These are phyloP conservation scores for Montipora capitata DNA, from an alignment of 92 coral and sea anemone species.

Conservation along the genomic window DNA sequence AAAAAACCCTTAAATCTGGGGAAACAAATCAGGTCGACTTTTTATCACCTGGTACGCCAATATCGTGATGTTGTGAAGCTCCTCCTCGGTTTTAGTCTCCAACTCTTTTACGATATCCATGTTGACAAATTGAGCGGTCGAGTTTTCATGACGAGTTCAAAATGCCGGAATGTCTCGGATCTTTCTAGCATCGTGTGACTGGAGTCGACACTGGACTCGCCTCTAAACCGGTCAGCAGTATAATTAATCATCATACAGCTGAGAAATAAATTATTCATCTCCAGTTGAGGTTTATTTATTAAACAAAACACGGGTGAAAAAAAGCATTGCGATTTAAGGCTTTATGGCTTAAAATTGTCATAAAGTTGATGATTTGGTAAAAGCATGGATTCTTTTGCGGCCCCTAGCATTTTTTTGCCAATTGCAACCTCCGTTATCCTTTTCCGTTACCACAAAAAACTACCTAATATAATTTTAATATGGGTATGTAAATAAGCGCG, in stretches of 20 bases:
- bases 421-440: too few relatives aligned
- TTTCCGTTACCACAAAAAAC: too few relatives aligned
- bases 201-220: constrained; percentile 18
- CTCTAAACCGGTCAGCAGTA: constrained; percentile 41
- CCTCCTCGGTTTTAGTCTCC: constrained; percentile 74
- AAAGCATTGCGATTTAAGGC: not conserved
- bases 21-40: too few relatives aligned
- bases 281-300: constrained; percentile 24
- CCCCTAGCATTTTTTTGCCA: too few relatives aligned
- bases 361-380: not conserved
- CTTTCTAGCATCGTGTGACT: too few relatives aligned
- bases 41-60: constrained; percentile 82
- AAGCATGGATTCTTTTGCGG: too few relatives aligned
- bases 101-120: constrained; percentile 54
- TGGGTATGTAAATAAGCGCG: too few relatives aligned
- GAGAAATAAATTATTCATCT: not conserved
- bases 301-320: not conserved
- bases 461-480: too few relatives aligned
- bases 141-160: not conserved
- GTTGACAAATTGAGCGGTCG: not conserved
- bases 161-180: too few relatives aligned
- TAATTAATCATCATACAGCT: not conserved
- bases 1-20: not conserved
- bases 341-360: constrained; percentile 20
- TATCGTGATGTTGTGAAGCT: constrained; percentile 79